Evolutionary conservation across 1,140 invertebrate genomes (phyloP).

Genomic region (Sinella curviseta): DNA sequence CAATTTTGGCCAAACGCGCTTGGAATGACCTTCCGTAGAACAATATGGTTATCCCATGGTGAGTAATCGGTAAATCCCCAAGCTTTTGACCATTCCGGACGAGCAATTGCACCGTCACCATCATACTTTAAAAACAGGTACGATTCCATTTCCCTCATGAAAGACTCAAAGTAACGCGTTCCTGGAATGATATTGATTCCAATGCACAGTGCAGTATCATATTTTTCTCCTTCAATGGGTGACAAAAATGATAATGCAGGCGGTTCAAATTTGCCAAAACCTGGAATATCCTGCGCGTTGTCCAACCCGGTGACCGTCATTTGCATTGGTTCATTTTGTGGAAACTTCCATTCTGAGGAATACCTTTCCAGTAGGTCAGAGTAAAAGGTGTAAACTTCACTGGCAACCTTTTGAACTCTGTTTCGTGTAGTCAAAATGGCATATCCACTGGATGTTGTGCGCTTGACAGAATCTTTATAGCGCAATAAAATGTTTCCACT

Average conservation of each 20-base stretch:
- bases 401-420: not conserved
- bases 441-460: not conserved
- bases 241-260: slow-evolving; percentile 13
- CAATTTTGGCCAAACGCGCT: slow-evolving; percentile 13
- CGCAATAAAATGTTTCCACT: not conserved
- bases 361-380: not conserved
- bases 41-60: slow-evolving; percentile 17
- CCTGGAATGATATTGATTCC: not conserved
- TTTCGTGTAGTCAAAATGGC: not conserved
- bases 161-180: not conserved
- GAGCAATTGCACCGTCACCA: slow-evolving; percentile 5
- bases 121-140: slow-evolving; percentile 17
- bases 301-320: not conserved
- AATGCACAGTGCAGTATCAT: not conserved
- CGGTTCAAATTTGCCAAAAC: not conserved
- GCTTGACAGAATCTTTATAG: not conserved
- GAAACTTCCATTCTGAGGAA: not conserved
- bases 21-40: slow-evolving; percentile 2
- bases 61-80: slow-evolving; percentile 17
- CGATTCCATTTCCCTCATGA: slow-evolving; percentile 9
- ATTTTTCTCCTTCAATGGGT: not conserved
- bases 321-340: slow-evolving; percentile 2
- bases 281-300: not conserved
- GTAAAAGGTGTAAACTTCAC: slow-evolving; percentile 15
- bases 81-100: slow-evolving; percentile 23